These are phyloP conservation scores for Trissolcus japonicus DNA, from an alignment of 2,888 invertebrate species.

Conservation along the genomic window DNA sequence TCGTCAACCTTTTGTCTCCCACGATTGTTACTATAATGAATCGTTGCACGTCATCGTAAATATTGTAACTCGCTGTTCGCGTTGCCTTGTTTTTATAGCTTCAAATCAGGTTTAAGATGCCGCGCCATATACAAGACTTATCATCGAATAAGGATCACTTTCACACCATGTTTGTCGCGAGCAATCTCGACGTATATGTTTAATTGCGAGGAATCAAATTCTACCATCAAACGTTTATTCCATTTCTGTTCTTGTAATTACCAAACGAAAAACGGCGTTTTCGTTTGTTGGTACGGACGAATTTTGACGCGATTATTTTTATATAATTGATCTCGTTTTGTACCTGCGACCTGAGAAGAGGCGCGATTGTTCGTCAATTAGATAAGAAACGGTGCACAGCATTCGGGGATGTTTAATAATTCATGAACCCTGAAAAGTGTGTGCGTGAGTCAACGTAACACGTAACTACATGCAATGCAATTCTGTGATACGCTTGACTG, in stretches of 20 bases:
- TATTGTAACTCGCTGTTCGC: conserved; percentile 20
- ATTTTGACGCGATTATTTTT: neutral
- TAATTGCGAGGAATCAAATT: conserved; percentile 34
- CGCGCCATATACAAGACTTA: conserved; percentile 41
- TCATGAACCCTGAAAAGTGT: conserved; percentile 58
- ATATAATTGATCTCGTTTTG: neutral
- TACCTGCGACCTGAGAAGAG: too few species aligned
- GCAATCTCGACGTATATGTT: conserved; percentile 34
- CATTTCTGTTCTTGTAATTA: neutral
- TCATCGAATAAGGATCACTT: conserved; percentile 67
- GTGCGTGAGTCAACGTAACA: conserved; percentile 43
- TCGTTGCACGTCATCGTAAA: conserved; percentile 18
- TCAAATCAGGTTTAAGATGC: conserved; percentile 50
- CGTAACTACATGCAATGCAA: conserved; percentile 51
- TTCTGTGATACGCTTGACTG: conserved; percentile 61
- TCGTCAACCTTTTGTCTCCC: conserved; percentile 4
- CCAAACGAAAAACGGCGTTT: neutral
- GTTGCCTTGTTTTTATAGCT: conserved; percentile 29
- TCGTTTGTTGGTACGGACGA: too few species aligned
- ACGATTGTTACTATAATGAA: neutral
- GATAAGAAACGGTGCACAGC: conserved; percentile 5
- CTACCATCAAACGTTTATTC: conserved; percentile 7
- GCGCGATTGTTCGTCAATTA: too few species aligned
- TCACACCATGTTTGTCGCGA: conserved; percentile 69
- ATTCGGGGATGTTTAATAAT: conserved; percentile 52